Base-by-base conservation (phyloP, 2,888 invertebrate genomes). In the Tenthredo distinguenda region DNA sequence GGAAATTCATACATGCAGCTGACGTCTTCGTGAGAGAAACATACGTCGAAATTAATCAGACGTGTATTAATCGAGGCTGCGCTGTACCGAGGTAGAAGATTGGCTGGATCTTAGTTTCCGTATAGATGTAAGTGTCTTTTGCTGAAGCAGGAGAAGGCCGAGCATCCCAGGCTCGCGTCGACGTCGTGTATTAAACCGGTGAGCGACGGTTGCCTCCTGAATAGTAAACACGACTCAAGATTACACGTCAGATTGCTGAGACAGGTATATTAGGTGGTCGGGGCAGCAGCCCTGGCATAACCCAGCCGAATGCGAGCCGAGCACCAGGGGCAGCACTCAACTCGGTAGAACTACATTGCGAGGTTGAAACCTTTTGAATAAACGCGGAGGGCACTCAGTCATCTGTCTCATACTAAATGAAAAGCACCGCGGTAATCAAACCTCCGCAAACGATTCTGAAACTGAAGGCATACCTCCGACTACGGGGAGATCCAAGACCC, bases 221-320 rank as follows among this genome's bases (percentile, higher is more conserved):
- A 83, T 83, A 83, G 83, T 83, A 83, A 83, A 68, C 71, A 83
- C 83, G 83, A 83, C 83, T 83, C 71, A 83, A 83, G 83, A 83
- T 83, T 83, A 83, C 47, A 83, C 68, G 83, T 83, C 83, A 83
- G 83, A 83, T 83, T 83, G 83, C 71, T 83, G 83, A 83, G 83
- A 83, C 68, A 83, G 83, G 83, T 83, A 68, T 83, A 83, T 83
- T 83, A 47, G 83, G 83, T 71, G 43, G 83, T 47, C 83, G 43
- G 43, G 71, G 83, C 77, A 72, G 77, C 50, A 58, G 62, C 74
- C 37, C 40, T 40, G 74, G 43, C 12, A 40, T 21, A 47, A 74
- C 74, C 74, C 5, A 58, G 58, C 58, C 37, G n/a, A 55, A 79
- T n/a, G 37, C n/a, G 31, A 37, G 18, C 21, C 50, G 3, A 77